Evolutionary conservation across 2,888 invertebrate species (phyloP).

Genomic region (Stenichneumon culpator): DNA sequence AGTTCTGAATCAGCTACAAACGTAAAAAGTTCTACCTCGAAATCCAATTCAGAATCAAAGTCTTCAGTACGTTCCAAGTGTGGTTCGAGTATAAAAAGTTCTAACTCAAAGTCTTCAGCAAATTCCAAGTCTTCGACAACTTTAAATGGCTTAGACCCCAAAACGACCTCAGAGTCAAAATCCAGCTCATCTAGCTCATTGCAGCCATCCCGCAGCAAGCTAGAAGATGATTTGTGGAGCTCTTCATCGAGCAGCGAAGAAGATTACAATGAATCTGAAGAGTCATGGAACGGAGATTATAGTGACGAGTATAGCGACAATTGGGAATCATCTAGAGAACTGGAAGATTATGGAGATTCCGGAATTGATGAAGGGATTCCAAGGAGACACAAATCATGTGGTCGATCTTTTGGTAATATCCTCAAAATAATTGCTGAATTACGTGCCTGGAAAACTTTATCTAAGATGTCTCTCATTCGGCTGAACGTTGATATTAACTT

Average conservation of each 20-base stretch:
- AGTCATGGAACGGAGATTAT: neutral
- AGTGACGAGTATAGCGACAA: neutral
- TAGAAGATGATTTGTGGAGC: neutral
- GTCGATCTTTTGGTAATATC: neutral
- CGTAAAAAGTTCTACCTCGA: neutral
- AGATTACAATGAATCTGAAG: no score
- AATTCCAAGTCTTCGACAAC: neutral
- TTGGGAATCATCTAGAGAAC: neutral
- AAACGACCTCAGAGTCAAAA: neutral
- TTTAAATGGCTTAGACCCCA: neutral
- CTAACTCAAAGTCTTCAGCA: neutral
- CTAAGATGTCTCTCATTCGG: neutral
- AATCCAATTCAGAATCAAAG: neutral
- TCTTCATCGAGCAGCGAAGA: no score
- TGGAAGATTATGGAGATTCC: neutral
- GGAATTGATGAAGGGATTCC: neutral
- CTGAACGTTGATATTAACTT: constrained; percentile 33
- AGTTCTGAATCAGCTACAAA: neutral
- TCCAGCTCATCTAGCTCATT: neutral
- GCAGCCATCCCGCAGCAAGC: neutral
- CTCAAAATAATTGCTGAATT: constrained; percentile 1
- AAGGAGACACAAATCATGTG: neutral
- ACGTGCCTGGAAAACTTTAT: constrained; percentile 25
- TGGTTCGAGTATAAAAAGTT: neutral
- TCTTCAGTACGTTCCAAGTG: neutral